Percentiles rank a stretch among this genome's conserved stretches.
Conservation (phyloP, 2,888 invertebrate genomes). For the Drosophila barbarae region DNA sequence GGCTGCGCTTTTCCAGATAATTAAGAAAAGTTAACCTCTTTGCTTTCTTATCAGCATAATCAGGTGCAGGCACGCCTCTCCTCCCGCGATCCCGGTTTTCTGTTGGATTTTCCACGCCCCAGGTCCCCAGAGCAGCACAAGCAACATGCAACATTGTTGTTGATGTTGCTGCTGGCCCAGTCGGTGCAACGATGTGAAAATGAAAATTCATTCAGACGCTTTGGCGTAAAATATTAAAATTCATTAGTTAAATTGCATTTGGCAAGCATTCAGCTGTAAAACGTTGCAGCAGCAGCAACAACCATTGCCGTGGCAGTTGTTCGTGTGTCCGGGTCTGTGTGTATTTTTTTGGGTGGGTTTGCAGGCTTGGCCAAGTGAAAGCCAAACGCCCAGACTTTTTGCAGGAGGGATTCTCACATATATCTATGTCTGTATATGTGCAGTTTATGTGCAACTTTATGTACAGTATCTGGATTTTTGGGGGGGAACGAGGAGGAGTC, state of each 20-base stretch:
- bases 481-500: background rate
- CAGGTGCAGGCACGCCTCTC: slow-evolving; percentile 44
- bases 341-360: slow-evolving; percentile 29
- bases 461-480: slow-evolving; percentile 25
- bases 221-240: slow-evolving; percentile 75
- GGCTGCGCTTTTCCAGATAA: slow-evolving; percentile 61
- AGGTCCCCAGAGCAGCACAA: background rate
- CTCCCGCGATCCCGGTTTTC: slow-evolving; percentile 10
- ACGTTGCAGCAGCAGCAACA: slow-evolving; percentile 47
- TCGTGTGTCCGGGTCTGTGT: slow-evolving; percentile 36
- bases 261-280: slow-evolving; percentile 71
- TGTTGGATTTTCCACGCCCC: background rate
- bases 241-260: slow-evolving; percentile 76
- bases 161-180: slow-evolving; percentile 35
- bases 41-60: slow-evolving; percentile 70
- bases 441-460: slow-evolving; percentile 21
- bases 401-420: slow-evolving; percentile 24
- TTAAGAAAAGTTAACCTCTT: slow-evolving; percentile 69
- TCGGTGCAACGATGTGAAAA: slow-evolving; percentile 74
- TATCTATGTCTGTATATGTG: slow-evolving; percentile 16
- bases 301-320: slow-evolving; percentile 17
- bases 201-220: slow-evolving; percentile 74
- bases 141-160: slow-evolving; percentile 57
- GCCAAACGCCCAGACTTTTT: slow-evolving; percentile 25
- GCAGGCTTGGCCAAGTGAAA: slow-evolving; percentile 44